Base-by-base conservation (phyloP, 2,113 vertebrate species). In the Pampusana beccarii region DNA sequence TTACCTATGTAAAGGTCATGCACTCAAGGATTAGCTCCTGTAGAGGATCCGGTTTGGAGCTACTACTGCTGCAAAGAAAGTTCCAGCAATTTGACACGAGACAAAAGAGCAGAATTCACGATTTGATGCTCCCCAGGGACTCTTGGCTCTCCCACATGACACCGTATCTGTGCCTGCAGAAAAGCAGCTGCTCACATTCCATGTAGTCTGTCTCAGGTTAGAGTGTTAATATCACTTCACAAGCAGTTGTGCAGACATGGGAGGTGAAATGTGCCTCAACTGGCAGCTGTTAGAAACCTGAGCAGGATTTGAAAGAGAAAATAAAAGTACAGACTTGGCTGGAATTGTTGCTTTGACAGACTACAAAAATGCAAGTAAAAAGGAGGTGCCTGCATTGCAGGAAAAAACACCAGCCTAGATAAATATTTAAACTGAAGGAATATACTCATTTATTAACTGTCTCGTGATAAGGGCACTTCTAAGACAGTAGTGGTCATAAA, bases 161-260 rank as follows among this genome's bases (percentile, higher is more conserved):
- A 6, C 9, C 10, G 14, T 24, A 25, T 28, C 15, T 24, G 21
- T 20, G 31, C 21, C 31, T 87, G 48, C 61, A 67, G 42, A 53
- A 78, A 58, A 80, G 40, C 31, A 67, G 38, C 48, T 44, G 3
- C 69, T 62, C 8, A 9, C 0, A 0, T 19, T 54, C 26, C 34
- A 7, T 18, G 16, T 56, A 9, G 14, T 42, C 51, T 40, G 34
- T 25, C 38, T 91, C 78, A n/a, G 2, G 34, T 31, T 5, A 51
- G 28, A 16, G 23, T 20, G 23, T 51, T 40, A 60, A 31, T 42
- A 36, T 11, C 56, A n/a, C 48, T 38, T 92, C 44, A 66, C 29
- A 84, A 81, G 64, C n/a, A 9, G 36, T 16, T 57, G 17, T 36
- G 3, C 31, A 54, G n/a, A 36, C 17, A 9, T 24, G 24, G 34